Evolutionary conservation across 1,140 invertebrate genomes (phyloP).

Genomic region (Drosophila trapezifrons): DNA sequence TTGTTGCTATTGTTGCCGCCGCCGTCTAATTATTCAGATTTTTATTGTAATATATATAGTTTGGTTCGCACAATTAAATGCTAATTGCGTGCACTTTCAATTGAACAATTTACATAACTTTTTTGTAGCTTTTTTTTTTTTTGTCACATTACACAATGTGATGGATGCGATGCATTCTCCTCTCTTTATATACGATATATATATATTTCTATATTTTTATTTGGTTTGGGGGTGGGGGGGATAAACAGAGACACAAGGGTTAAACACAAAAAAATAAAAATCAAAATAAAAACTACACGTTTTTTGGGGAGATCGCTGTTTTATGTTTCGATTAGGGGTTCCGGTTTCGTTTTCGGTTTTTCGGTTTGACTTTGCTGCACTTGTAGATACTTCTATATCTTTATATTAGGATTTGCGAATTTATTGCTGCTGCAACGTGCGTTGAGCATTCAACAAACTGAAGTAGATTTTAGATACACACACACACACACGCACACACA

Average conservation of each 20-base stretch:
- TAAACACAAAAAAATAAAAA: conserved; percentile 5
- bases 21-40: conserved; percentile 55
- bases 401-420: conserved; percentile 4
- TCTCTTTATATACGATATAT: not conserved
- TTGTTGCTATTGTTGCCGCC: conserved; percentile 28
- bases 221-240: not conserved
- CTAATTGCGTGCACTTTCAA: conserved; percentile 58
- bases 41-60: conserved; percentile 38
- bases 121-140: conserved; percentile 30
- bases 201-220: not conserved
- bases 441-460: conserved; percentile 54
- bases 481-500: conserved; percentile 33
- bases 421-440: conserved; percentile 32
- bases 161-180: conserved; percentile 28
- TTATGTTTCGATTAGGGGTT: conserved; percentile 36
- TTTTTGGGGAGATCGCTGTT: conserved; percentile 17
- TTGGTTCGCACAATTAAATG: conserved; percentile 75
- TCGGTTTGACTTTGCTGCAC: conserved; percentile 21
- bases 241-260: conserved; percentile 28
- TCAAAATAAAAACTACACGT: conserved; percentile 25
- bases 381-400: conserved; percentile 53
- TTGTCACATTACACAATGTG: conserved; percentile 52
- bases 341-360: conserved; percentile 22
- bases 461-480: conserved; percentile 54
- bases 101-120: conserved; percentile 50